Conservation (phyloP, 1,140 invertebrate species). For the Euura saliciscinereae region DNA sequence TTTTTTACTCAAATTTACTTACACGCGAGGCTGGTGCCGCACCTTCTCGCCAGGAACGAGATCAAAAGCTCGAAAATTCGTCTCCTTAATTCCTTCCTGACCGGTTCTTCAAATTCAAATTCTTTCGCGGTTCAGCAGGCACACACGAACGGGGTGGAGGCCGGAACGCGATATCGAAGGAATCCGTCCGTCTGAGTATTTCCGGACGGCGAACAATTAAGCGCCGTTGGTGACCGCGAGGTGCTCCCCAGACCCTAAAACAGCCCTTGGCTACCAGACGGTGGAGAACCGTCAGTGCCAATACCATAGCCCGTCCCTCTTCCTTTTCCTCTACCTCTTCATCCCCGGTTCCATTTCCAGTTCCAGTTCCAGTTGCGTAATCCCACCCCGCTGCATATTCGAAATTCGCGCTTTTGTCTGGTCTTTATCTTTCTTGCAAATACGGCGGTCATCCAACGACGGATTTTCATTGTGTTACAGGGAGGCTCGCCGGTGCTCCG, state of each 20-base stretch:
- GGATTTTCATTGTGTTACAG: background rate
- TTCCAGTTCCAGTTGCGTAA: slow-evolving; percentile 13
- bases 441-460: background rate
- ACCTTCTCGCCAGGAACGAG: too few relatives aligned
- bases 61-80: too few relatives aligned
- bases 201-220: slow-evolving; percentile 45
- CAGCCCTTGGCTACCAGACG: slow-evolving; percentile 9
- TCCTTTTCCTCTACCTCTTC: slow-evolving; percentile 16
- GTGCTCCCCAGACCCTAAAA: slow-evolving; percentile 22
- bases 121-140: too few relatives aligned
- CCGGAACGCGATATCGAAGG: slow-evolving; percentile 36
- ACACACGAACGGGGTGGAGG: background rate
- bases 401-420: background rate
- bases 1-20: slow-evolving; percentile 18
- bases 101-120: too few relatives aligned
- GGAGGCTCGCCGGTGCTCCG: background rate
- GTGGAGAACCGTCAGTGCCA: slow-evolving; percentile 10
- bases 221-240: slow-evolving; percentile 33
- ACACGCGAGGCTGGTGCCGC: background rate
- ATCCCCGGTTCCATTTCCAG: background rate
- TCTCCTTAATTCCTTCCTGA: too few relatives aligned
- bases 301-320: slow-evolving; percentile 6
- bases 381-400: background rate
- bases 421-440: slow-evolving; percentile 14
- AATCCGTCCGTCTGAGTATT: slow-evolving; percentile 48